phyloP scores from a whole-genome alignment of 2,888 invertebrate species.

The Conchocele bisecta region DNA sequence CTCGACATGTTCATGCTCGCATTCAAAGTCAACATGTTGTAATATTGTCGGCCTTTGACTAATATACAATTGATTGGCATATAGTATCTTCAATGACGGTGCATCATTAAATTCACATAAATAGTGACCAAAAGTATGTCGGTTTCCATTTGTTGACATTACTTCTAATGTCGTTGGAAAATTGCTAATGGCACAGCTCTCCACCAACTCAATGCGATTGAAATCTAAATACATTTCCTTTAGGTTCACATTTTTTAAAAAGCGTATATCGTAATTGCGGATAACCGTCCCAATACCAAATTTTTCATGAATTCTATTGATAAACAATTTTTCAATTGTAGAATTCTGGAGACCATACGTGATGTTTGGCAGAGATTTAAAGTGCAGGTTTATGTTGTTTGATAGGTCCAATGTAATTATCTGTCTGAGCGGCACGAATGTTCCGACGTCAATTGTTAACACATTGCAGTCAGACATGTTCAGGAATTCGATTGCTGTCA shows the following conservation, averaged over 20 bases:
- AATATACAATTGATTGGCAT: background rate
- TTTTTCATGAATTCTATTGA: conserved; percentile 17
- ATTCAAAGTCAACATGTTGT: no score
- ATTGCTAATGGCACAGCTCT: conserved; percentile 12
- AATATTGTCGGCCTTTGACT: background rate
- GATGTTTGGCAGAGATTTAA: conserved; percentile 22
- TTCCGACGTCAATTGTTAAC: background rate
- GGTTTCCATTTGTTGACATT: conserved; percentile 22
- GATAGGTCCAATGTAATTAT: conserved; percentile 34
- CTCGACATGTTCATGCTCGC: background rate
- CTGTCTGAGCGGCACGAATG: conserved; percentile 1
- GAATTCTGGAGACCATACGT: conserved; percentile 44
- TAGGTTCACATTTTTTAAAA: conserved; percentile 34
- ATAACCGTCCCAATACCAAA: conserved; percentile 30
- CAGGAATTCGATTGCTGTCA: background rate
- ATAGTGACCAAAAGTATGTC: conserved; percentile 39
- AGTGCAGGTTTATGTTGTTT: conserved; percentile 28
- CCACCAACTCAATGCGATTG: conserved; percentile 28
- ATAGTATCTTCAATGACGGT: background rate
- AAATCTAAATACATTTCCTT: conserved; percentile 18
- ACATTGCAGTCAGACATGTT: conserved; percentile 16
- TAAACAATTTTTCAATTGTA: conserved; percentile 26
- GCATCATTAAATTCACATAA: conserved; percentile 28
- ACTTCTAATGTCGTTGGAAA: conserved; percentile 19
- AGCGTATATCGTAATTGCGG: conserved; percentile 34